A percentile compares a stretch with the other conserved stretches of the same genome.
Evolutionary conservation across 2,113 vertebrate species (phyloP).

Genomic region (Proterorhinus semilunaris): DNA sequence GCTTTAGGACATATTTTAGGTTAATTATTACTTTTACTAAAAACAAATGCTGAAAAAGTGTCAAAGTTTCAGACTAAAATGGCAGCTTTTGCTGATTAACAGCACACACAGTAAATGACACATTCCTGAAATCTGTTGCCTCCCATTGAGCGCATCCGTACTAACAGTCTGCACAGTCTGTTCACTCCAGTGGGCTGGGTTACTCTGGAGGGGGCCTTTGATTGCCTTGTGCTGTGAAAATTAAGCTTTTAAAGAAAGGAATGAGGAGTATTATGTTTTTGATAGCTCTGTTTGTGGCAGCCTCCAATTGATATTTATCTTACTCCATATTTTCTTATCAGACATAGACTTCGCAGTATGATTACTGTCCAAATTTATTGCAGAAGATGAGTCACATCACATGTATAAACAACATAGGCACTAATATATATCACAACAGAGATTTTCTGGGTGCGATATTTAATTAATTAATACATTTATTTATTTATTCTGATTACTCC

Average conservation of each 20-base stretch:
- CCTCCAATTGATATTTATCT: too few species aligned
- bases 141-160: constrained; percentile 17
- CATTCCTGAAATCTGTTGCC: constrained; percentile 40
- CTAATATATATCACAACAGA: not conserved
- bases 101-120: not conserved
- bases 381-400: too few species aligned
- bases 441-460: not conserved
- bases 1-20: not conserved
- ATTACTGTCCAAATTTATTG: too few species aligned
- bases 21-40: not conserved
- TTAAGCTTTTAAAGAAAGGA: constrained; percentile 40
- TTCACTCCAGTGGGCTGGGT: constrained; percentile 28
- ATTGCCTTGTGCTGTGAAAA: constrained; percentile 56
- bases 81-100: not conserved
- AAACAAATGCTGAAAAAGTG: not conserved
- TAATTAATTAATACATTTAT: not conserved
- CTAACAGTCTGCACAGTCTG: constrained; percentile 31
- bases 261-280: constrained; percentile 45
- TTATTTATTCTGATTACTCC: constrained; percentile 3
- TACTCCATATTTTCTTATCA: too few species aligned
- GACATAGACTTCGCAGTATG: too few species aligned
- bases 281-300: constrained; percentile 2
- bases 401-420: not conserved
- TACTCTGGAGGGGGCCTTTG: constrained; percentile 40
- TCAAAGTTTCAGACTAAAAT: not conserved